Percentiles rank a stretch among this genome's conserved stretches.
These are phyloP conservation scores for Microcebus tavaratra DNA, from an alignment of 2,113 vertebrate species.

Conservation along the genomic window DNA sequence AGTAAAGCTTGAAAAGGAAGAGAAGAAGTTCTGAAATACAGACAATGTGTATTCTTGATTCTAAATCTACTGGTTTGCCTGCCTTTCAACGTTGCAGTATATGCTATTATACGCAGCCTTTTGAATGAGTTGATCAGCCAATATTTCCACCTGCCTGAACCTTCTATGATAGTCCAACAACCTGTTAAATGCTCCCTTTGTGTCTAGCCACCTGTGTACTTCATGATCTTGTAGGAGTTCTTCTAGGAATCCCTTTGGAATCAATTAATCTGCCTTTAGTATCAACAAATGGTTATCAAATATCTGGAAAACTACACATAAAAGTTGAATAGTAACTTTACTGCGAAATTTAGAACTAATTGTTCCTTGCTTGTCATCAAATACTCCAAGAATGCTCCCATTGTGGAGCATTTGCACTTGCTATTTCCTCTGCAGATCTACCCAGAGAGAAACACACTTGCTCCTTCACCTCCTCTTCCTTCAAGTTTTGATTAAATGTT, in stretches of 20 bases:
- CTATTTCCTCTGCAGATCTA: not conserved
- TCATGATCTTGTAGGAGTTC: slow-evolving; percentile 10
- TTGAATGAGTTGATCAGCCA: not conserved
- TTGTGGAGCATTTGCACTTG: not conserved
- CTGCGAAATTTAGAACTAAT: not conserved
- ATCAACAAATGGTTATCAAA: slow-evolving; percentile 5
- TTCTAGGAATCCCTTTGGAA: slow-evolving; percentile 19
- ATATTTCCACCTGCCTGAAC: not conserved
- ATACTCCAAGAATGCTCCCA: not conserved
- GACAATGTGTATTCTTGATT: not conserved
- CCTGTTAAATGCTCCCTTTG: not conserved
- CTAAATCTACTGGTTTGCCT: not conserved
- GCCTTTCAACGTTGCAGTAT: not conserved
- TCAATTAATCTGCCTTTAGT: slow-evolving; percentile 17
- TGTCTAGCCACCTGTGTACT: not conserved
- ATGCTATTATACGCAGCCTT: not conserved
- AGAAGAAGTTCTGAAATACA: not conserved
- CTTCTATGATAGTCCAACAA: not conserved
- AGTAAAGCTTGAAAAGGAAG: not conserved
- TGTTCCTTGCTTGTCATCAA: not conserved
- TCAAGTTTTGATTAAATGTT: not conserved
- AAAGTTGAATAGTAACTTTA: not conserved
- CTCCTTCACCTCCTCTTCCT: not conserved
- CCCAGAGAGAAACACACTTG: not conserved
- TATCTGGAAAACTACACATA: not conserved